Percentiles rank a stretch among this genome's conserved stretches.
phyloP scores from a whole-genome alignment of 37 sponge, comb jelly and placozoan species.

The Hormiphora californensis region DNA sequence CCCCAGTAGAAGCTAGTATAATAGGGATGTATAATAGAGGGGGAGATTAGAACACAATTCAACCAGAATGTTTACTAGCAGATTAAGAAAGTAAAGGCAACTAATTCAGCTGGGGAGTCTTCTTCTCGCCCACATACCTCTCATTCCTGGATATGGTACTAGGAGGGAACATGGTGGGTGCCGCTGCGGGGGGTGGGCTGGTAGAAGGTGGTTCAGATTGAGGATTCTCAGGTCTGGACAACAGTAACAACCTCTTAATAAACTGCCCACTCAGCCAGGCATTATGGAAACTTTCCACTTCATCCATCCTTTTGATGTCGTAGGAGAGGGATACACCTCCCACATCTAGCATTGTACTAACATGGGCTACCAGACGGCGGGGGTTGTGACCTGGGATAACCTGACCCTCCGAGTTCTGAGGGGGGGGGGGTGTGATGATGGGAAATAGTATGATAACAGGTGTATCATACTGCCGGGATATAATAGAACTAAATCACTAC shows the following conservation, averaged over 20 bases:
- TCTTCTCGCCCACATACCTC: no score
- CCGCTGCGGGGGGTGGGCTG: not conserved
- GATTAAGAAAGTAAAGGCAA: no score
- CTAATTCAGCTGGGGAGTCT: no score
- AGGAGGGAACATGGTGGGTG: not conserved
- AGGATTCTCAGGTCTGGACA: conserved; percentile 27
- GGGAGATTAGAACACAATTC: no score
- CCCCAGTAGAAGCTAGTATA: no score
- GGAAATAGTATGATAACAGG: no score
- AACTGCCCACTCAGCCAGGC: conserved; percentile 53
- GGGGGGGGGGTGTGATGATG: not conserved
- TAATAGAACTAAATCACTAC: no score
- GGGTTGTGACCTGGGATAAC: conserved; percentile 26
- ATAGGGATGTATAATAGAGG: no score
- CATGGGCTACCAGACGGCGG: conserved; percentile 12
- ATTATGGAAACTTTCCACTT: conserved; percentile 45
- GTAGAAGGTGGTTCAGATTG: not conserved
- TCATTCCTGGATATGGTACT: not conserved
- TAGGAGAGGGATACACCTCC: not conserved
- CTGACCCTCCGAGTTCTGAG: not conserved
- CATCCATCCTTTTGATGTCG: conserved; percentile 51
- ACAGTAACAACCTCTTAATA: conserved; percentile 1
- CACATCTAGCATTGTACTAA: conserved; percentile 37
- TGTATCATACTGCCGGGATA: no score
- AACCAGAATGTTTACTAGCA: no score